phyloP scores from a whole-genome alignment of 1,140 invertebrate species.

The Druon quercuslanigerum region DNA sequence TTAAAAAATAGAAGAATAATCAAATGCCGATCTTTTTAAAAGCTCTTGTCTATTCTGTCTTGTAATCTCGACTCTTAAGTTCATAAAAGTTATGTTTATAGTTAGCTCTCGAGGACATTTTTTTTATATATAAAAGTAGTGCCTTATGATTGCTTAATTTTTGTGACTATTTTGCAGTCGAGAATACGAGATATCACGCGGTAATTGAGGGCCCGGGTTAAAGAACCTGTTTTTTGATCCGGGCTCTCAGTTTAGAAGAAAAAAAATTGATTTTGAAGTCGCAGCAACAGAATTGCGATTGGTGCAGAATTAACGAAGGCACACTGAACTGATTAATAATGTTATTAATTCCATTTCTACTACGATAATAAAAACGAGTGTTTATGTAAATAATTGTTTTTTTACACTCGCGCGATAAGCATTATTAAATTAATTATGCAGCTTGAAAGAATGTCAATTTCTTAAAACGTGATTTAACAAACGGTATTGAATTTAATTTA shows the following conservation, averaged over 20 bases:
- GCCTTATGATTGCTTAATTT: background rate
- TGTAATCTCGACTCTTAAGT: background rate
- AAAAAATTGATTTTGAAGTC: no score
- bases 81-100: background rate
- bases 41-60: background rate
- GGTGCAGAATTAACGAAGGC: no score
- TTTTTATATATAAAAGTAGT: background rate
- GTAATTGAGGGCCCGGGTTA: no score
- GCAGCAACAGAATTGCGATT: no score
- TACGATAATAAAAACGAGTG: background rate
- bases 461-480: no score
- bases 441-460: no score
- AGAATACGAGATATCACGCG: no score
- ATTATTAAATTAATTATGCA: background rate
- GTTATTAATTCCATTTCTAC: background rate
- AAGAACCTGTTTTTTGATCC: no score
- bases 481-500: no score
- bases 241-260: no score
- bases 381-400: constrained; percentile 22
- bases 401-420: constrained; percentile 16
- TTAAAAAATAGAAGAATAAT: background rate
- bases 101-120: background rate
- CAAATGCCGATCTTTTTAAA: background rate
- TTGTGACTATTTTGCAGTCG: background rate
- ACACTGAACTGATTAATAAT: no score